phyloP scores from a whole-genome alignment of 2,888 invertebrate species.

The Drosophila pullipes region DNA sequence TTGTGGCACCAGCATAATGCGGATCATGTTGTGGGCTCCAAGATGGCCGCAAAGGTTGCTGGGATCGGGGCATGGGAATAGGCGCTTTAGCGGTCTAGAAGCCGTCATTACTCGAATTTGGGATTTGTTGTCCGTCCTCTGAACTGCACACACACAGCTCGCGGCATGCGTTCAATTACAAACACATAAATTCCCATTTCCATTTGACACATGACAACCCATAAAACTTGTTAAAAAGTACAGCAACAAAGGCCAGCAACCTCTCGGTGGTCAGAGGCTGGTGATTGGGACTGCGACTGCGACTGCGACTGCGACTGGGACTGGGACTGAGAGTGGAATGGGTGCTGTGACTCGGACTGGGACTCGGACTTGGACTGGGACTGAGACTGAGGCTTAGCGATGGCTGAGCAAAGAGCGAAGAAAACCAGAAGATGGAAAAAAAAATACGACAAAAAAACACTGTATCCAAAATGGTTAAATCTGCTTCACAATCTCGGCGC shows the following conservation, averaged over 20 bases:
- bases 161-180: constrained; percentile 84
- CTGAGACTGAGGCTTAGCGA: constrained; percentile 7
- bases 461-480: constrained; percentile 76
- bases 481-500: constrained; percentile 73
- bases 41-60: constrained; percentile 46
- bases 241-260: constrained; percentile 71
- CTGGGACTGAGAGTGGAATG: neutral
- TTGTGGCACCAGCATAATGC: constrained; percentile 59
- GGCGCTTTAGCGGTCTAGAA: constrained; percentile 7
- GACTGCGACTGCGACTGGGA: constrained; percentile 13
- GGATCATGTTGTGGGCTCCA: constrained; percentile 37
- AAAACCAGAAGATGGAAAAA: constrained; percentile 9
- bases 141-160: constrained; percentile 39
- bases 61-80: constrained; percentile 7
- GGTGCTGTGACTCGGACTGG: neutral
- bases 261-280: constrained; percentile 60
- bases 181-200: constrained; percentile 85
- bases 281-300: constrained; percentile 34
- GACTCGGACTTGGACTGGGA: constrained; percentile 9
- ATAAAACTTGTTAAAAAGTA: constrained; percentile 83
- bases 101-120: constrained; percentile 28
- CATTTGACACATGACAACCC: constrained; percentile 85
- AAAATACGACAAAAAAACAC: constrained; percentile 40
- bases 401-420: constrained; percentile 13
- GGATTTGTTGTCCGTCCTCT: constrained; percentile 33